Percentiles rank a stretch among this genome's conserved stretches.
Conservation (phyloP, 2,113 vertebrate genomes). For the Sclerurus mexicanus region DNA sequence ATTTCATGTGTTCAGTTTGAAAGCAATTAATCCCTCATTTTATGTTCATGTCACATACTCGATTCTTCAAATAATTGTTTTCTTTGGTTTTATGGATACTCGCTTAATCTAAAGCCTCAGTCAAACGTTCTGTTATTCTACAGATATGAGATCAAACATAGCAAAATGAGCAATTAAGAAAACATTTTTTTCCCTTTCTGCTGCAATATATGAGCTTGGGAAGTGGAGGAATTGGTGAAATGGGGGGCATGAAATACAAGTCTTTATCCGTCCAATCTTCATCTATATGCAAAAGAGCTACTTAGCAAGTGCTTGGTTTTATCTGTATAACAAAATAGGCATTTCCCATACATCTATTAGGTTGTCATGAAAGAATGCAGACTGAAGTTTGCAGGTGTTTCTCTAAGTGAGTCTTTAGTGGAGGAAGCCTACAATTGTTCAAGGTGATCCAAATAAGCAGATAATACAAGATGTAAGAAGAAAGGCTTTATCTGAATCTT, state of each 20-base stretch:
- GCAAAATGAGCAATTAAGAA: not conserved
- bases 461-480: not conserved
- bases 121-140: not conserved
- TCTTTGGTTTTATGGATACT: not conserved
- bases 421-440: not conserved
- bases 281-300: not conserved
- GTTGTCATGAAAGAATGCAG: not conserved
- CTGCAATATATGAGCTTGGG: not conserved
- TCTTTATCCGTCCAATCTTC: not conserved
- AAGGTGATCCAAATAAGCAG: not conserved
- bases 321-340: not conserved
- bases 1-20: not conserved
- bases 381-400: not conserved
- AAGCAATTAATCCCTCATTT: slow-evolving; percentile 6
- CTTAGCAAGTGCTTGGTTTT: not conserved
- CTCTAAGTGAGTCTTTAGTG: not conserved
- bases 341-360: not conserved
- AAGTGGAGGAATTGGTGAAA: not conserved
- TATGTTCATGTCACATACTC: not conserved
- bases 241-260: not conserved
- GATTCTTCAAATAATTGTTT: not conserved
- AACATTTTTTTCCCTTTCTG: not conserved
- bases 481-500: not conserved
- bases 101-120: not conserved
- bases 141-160: not conserved